Evolutionary conservation across 2,113 vertebrate genomes (phyloP).

Genomic region (Podocnemis expansa): DNA sequence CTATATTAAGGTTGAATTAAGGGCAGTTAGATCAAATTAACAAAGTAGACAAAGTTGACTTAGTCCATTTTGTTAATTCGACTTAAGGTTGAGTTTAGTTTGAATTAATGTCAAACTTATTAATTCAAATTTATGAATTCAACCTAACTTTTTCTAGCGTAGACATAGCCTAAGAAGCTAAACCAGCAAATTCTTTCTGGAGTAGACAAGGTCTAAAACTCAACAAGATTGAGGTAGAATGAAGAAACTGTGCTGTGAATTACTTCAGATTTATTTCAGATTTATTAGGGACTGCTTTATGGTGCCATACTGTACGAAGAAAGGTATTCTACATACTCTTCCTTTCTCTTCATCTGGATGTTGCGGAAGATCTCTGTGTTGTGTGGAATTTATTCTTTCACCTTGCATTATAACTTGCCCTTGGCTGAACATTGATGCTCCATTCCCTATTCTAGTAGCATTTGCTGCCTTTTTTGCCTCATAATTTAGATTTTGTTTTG

Average conservation of each 20-base stretch:
- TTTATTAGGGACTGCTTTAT: background rate
- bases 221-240: background rate
- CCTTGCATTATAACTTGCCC: background rate
- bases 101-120: too few species aligned
- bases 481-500: background rate
- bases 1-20: too few species aligned
- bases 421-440: constrained; percentile 32
- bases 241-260: background rate
- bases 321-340: background rate
- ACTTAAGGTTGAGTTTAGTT: too few species aligned
- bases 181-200: background rate
- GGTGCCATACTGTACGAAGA: background rate
- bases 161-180: background rate
- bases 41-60: too few species aligned
- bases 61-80: too few species aligned
- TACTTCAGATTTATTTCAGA: too few species aligned
- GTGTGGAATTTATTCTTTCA: background rate
- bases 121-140: too few species aligned
- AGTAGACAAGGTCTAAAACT: background rate
- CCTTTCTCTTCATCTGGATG: constrained; percentile 13
- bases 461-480: background rate
- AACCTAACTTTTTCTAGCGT: too few species aligned
- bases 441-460: background rate
- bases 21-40: too few species aligned
- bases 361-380: background rate